Evolutionary conservation across 2,888 invertebrate genomes (phyloP).

Genomic region (Stenichneumon culpator): DNA sequence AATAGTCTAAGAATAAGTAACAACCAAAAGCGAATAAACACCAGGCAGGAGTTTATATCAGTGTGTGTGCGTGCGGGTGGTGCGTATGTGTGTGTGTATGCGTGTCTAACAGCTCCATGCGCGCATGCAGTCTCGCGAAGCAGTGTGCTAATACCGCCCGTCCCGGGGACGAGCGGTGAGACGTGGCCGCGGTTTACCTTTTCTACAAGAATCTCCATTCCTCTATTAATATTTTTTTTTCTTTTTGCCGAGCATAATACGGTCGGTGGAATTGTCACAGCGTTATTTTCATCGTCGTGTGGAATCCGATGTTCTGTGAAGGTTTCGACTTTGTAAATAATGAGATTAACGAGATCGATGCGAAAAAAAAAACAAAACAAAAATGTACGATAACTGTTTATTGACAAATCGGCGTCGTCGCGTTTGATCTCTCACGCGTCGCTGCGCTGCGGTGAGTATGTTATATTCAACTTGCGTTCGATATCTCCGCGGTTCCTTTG

Average conservation of each 20-base stretch:
- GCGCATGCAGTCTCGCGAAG: constrained; percentile 8
- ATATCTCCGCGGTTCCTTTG: constrained; percentile 4
- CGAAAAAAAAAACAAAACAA: neutral
- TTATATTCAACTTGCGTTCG: constrained; percentile 6
- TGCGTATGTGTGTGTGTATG: constrained; percentile 4
- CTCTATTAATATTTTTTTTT: neutral
- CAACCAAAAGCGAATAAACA: constrained; percentile 29
- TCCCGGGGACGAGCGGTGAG: neutral
- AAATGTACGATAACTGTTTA: constrained; percentile 8
- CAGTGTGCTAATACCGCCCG: neutral
- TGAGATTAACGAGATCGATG: constrained; percentile 24
- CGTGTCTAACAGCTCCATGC: constrained; percentile 22
- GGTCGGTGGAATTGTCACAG: neutral
- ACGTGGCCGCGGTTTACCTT: constrained; percentile 13
- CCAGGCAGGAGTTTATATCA: constrained; percentile 31
- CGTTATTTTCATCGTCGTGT: constrained; percentile 8
- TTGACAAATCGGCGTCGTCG: constrained; percentile 16
- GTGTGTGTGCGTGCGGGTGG: constrained; percentile 25
- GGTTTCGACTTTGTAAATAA: constrained; percentile 45
- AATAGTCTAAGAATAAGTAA: constrained; percentile 71
- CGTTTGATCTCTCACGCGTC: constrained; percentile 37
- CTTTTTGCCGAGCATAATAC: neutral
- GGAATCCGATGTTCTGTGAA: neutral
- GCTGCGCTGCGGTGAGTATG: neutral
- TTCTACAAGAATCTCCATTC: constrained; percentile 16